Evolutionary conservation across 1,140 invertebrate species (phyloP), one percentile per base, ranked within the genome.

Genomic region (Wiebesia pumilae): DNA sequence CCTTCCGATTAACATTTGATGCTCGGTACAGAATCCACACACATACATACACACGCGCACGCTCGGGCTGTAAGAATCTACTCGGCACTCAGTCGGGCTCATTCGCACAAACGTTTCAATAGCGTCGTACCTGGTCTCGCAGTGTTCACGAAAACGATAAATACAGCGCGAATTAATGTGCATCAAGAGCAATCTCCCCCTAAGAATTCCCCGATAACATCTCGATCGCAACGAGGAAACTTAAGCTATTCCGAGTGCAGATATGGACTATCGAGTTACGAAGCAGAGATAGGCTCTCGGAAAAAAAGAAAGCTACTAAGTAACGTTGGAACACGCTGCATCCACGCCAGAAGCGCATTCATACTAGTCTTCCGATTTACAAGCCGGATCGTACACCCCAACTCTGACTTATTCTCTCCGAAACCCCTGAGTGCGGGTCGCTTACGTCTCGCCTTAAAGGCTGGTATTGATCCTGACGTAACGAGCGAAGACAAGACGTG

Each of bases 151-250:
- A 62, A 84, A 79, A 79, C 79, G 83, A 84, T 69, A 84, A 84
- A 84, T 75, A 43, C 77, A 38, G 77, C 62, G 16, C 40, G 14
- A 47, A 85, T 81, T 85, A 71, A 85, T 85, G 69, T 84, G 77
- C 83, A 84, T 84, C 83, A 69, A 75, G 83, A 62, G 83, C 75
- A 67, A 84, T 84, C 77, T 84, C 75, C 77, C 33, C 47, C 71
- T 83, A 65, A 83, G 82, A 77, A 77, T 43, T 33, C 4, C 24
- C 54, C 33, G 83, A 84, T 84, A 84, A 21, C 38, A 78, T 84
- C 83, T 38, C 47, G 43, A 12, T 12, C 43, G 43, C 43, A 12
- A 12, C 43, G 12, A 47, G 69, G 40, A 71, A 54, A 67, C 80
- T 62, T 30, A 47, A 81, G 24, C 69, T 38, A 83, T 62, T 54